Conservation (phyloP, 2,888 invertebrate species). For the Cryptocheilus praepositus region DNA sequence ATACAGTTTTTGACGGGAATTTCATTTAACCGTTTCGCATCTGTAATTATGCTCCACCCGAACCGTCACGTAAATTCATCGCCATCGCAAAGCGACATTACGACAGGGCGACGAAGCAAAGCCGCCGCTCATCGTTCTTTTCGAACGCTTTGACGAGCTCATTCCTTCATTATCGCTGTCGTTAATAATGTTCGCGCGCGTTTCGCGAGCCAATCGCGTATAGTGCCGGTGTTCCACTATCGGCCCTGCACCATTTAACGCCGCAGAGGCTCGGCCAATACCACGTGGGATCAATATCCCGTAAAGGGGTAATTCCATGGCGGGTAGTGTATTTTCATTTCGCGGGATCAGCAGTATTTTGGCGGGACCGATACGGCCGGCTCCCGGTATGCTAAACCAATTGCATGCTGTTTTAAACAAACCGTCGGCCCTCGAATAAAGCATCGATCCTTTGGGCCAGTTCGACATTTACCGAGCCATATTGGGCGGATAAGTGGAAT, state of each 20-base stretch:
- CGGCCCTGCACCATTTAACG: constrained; percentile 37
- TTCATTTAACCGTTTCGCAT: too few species aligned
- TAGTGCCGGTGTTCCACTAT: neutral
- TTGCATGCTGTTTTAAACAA: constrained; percentile 41
- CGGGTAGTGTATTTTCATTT: constrained; percentile 48
- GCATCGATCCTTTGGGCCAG: neutral
- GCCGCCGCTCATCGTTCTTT: too few species aligned
- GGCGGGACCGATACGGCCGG: constrained; percentile 21
- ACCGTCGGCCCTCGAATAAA: constrained; percentile 26
- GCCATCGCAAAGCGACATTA: too few species aligned
- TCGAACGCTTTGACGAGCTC: too few species aligned
- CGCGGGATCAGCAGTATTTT: constrained; percentile 50
- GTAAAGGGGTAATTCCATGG: constrained; percentile 38
- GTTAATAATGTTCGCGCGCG: too few species aligned
- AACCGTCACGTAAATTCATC: too few species aligned
- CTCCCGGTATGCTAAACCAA: constrained; percentile 32
- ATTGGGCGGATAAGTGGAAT: neutral
- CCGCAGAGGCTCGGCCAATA: constrained; percentile 20
- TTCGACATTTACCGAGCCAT: constrained; percentile 5
- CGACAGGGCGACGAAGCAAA: too few species aligned
- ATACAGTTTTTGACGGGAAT: too few species aligned
- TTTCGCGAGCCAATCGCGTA: constrained; percentile 1
- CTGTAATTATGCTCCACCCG: too few species aligned
- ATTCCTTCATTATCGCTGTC: too few species aligned
- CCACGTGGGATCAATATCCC: constrained; percentile 45